These are phyloP conservation scores for Drosophila azteca DNA, from an alignment of 1,140 invertebrate species.

Conservation along the genomic window DNA sequence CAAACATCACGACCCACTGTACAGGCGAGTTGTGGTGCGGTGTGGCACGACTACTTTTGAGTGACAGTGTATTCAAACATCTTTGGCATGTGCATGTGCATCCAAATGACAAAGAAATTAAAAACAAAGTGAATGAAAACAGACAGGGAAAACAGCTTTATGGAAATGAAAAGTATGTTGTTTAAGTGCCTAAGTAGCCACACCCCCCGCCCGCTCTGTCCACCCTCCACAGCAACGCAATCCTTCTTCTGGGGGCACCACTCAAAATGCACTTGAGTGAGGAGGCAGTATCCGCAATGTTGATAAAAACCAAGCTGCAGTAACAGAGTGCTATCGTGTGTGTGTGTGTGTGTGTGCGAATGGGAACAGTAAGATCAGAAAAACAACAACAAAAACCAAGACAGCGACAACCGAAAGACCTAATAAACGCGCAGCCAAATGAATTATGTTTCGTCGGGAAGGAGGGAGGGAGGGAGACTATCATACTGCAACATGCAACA, in stretches of 20 bases:
- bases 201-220: neutral
- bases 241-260: conserved; percentile 13
- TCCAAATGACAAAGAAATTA: conserved; percentile 37
- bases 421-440: conserved; percentile 38
- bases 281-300: conserved; percentile 18
- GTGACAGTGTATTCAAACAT: conserved; percentile 27
- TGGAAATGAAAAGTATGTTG: conserved; percentile 12
- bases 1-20: too few relatives aligned
- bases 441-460: conserved; percentile 23
- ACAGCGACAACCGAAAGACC: conserved; percentile 23
- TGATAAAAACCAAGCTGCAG: conserved; percentile 49
- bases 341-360: conserved; percentile 7
- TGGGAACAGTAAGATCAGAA: conserved; percentile 26
- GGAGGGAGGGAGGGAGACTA: neutral
- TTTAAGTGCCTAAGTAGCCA: conserved; percentile 26
- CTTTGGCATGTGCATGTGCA: conserved; percentile 42
- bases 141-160: neutral
- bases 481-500: conserved; percentile 15
- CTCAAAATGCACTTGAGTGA: conserved; percentile 40
- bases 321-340: conserved; percentile 25
- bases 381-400: conserved; percentile 9
- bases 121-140: conserved; percentile 22
- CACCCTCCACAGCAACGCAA: too few relatives aligned
- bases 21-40: neutral
- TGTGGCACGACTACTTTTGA: conserved; percentile 30